Conservation (phyloP, 2,797 vertebrate species). For the Anisognathus igniventris region DNA sequence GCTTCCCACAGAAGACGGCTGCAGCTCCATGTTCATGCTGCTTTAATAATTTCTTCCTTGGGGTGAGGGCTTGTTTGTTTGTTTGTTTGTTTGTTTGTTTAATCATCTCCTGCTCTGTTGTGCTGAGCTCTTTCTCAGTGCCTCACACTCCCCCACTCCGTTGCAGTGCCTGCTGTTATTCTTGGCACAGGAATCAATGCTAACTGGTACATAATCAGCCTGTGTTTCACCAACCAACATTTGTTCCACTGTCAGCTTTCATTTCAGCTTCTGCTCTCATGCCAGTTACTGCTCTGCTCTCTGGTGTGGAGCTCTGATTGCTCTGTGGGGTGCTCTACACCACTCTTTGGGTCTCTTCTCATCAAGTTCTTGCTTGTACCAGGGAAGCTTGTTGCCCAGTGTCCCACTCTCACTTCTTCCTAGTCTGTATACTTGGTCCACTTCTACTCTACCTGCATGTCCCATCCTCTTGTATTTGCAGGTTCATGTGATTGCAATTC, state of each 20-base stretch:
- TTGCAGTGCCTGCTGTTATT: slow-evolving; percentile 33
- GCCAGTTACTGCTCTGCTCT: not conserved
- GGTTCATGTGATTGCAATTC: not conserved
- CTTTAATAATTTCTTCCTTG: not conserved
- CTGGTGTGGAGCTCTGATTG: not conserved
- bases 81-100: slow-evolving; percentile 24
- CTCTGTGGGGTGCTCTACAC: not conserved
- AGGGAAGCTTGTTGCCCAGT: not conserved
- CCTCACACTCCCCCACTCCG: not conserved
- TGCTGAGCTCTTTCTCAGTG: not conserved
- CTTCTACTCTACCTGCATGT: not conserved
- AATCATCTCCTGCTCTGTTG: slow-evolving; percentile 21
- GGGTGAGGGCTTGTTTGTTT: not conserved
- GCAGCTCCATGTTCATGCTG: not conserved
- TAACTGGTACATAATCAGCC: slow-evolving; percentile 37
- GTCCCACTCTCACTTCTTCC: not conserved
- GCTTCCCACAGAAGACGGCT: not conserved
- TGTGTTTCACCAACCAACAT: slow-evolving; percentile 11
- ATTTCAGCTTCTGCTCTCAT: slow-evolving; percentile 24
- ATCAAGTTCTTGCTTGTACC: not conserved
- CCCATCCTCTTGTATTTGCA: not conserved
- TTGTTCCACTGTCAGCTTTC: slow-evolving; percentile 49
- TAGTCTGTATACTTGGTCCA: not conserved
- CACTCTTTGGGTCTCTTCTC: not conserved
- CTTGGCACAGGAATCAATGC: slow-evolving; percentile 4